Evolutionary conservation across 2,113 vertebrate genomes (phyloP).

Genomic region (Tachysurus fulvidraco): DNA sequence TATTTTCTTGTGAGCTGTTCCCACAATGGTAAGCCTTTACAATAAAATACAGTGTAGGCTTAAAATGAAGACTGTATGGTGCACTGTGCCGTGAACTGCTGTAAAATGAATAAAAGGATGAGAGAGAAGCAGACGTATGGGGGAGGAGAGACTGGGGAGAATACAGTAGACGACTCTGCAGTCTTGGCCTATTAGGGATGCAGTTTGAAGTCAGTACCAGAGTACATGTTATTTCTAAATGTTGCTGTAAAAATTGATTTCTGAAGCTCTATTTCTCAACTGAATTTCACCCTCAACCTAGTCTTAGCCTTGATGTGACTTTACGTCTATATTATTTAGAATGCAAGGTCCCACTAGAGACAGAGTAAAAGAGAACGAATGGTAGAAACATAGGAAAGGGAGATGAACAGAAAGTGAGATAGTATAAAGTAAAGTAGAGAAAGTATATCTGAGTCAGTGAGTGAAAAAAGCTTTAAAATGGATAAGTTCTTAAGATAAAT

Average conservation of each 20-base stretch:
- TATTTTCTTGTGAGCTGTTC: neutral
- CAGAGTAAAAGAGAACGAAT: slow-evolving; percentile 1
- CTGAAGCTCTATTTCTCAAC: slow-evolving; percentile 24
- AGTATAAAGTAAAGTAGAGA: too few relatives aligned
- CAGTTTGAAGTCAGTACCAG: slow-evolving; percentile 44
- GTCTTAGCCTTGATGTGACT: slow-evolving; percentile 18
- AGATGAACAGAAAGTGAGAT: slow-evolving; percentile 32
- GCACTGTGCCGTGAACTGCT: neutral
- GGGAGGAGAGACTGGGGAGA: neutral
- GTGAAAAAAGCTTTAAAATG: slow-evolving; percentile 42
- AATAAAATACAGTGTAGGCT: neutral
- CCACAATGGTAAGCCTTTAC: neutral
- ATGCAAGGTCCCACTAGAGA: neutral
- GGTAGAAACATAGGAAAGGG: neutral
- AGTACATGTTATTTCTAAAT: slow-evolving; percentile 10
- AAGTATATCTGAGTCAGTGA: slow-evolving; percentile 34
- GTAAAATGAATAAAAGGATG: neutral
- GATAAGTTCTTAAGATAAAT: slow-evolving; percentile 4
- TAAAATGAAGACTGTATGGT: neutral
- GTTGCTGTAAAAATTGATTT: slow-evolving; percentile 28
- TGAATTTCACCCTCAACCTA: neutral
- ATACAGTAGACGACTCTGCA: slow-evolving; percentile 4
- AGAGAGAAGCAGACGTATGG: neutral
- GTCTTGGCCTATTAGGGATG: slow-evolving; percentile 13
- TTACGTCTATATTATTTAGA: neutral